phyloP scores from a whole-genome alignment of 2,797 vertebrate genomes.

The Neosilurus mollespiculum region DNA sequence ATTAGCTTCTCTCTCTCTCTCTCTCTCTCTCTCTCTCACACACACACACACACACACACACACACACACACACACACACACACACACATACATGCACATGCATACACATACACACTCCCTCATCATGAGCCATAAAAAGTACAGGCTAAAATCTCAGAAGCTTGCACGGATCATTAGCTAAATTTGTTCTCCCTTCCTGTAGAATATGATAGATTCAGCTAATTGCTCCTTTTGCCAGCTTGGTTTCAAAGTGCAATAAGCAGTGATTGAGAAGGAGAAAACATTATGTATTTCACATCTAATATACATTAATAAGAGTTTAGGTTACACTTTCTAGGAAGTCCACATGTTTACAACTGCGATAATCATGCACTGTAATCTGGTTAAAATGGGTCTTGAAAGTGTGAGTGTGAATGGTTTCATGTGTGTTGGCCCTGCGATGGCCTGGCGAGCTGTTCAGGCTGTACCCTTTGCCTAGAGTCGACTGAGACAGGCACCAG shows the following conservation, averaged over 20 bases:
- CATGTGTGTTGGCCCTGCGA: too few species aligned
- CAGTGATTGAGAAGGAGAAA: conserved; percentile 65
- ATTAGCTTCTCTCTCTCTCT: conserved; percentile 9
- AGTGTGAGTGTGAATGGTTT: too few species aligned
- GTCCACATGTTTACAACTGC: neutral
- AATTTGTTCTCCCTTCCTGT: conserved; percentile 77
- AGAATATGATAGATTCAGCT: conserved; percentile 76
- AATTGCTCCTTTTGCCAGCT: conserved; percentile 74
- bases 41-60: conserved; percentile 1
- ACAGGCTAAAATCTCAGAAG: conserved; percentile 72
- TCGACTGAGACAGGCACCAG: too few species aligned
- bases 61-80: conserved; percentile 9
- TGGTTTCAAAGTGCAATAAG: conserved; percentile 67
- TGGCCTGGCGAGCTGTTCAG: too few species aligned
- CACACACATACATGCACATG: neutral
- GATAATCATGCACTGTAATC: neutral
- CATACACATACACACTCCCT: conserved; percentile 12
- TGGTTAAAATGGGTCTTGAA: neutral
- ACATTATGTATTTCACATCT: conserved; percentile 44
- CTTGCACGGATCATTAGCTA: conserved; percentile 76
- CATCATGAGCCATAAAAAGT: conserved; percentile 47
- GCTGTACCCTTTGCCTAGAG: too few species aligned
- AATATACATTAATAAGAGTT: neutral
- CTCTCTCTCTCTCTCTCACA: neutral
- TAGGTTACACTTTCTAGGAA: neutral